Conservation (phyloP, 2,113 vertebrate genomes). For the Myotis lucifugus region DNA sequence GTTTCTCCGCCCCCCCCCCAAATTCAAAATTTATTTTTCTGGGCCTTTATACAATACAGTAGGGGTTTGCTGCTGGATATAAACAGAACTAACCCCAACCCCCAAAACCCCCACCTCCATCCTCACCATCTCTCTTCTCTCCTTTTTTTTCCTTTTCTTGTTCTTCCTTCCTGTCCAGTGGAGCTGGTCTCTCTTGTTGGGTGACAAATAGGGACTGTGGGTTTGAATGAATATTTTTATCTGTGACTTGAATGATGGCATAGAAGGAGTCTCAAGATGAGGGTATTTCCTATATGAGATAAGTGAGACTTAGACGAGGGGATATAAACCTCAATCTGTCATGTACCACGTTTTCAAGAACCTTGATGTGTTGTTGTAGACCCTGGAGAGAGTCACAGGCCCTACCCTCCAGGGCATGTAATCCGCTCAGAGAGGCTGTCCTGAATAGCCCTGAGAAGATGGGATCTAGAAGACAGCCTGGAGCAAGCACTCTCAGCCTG, state of each 20-base stretch:
- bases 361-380: neutral
- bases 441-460: neutral
- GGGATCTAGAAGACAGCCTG: neutral
- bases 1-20: no score
- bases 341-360: neutral
- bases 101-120: neutral
- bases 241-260: neutral
- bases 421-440: neutral
- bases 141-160: neutral
- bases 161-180: neutral
- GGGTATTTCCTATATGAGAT: neutral
- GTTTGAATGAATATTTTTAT: neutral
- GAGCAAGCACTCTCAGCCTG: neutral
- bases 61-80: neutral
- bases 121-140: neutral
- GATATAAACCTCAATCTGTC: neutral
- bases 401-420: neutral
- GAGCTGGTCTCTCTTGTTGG: neutral
- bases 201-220: neutral
- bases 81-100: neutral
- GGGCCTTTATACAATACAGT: neutral
- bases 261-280: neutral
- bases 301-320: neutral
- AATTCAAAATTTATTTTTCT: neutral
- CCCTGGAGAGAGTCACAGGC: neutral